These are phyloP conservation scores for Ciconia nigra DNA, from an alignment of 2,797 vertebrate species.

Conservation along the genomic window DNA sequence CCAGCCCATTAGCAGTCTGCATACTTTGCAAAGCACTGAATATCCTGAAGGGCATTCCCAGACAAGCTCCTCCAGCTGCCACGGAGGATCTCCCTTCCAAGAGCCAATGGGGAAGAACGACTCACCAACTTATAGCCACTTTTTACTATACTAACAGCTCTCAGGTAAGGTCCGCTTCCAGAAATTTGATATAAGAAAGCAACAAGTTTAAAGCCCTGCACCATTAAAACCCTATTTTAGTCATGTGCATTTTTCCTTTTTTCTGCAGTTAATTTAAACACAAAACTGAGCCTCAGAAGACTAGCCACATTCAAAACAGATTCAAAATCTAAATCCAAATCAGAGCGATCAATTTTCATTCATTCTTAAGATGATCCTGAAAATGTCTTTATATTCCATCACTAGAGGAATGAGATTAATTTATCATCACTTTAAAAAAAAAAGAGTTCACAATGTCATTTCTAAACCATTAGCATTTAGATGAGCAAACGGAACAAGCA, in stretches of 20 bases:
- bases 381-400: not conserved
- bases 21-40: not conserved
- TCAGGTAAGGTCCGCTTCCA: not conserved
- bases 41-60: not conserved
- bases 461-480: conserved; percentile 12
- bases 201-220: not conserved
- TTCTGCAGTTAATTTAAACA: not conserved
- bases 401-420: not conserved
- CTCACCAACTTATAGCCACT: not conserved
- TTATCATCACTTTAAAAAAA: not conserved
- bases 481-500: not conserved
- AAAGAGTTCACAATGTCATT: not conserved
- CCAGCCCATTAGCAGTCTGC: not conserved
- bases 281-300: not conserved
- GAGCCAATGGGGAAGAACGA: not conserved
- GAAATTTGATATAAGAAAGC: not conserved
- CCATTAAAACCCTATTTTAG: not conserved
- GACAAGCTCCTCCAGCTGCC: not conserved
- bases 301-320: not conserved
- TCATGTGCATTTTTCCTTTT: not conserved
- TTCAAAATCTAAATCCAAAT: not conserved
- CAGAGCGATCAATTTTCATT: not conserved
- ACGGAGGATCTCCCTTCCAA: not conserved
- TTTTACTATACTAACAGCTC: not conserved
- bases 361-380: not conserved